Evolutionary conservation across 1,140 invertebrate species (phyloP).

Genomic region (Drosophila orosa): DNA sequence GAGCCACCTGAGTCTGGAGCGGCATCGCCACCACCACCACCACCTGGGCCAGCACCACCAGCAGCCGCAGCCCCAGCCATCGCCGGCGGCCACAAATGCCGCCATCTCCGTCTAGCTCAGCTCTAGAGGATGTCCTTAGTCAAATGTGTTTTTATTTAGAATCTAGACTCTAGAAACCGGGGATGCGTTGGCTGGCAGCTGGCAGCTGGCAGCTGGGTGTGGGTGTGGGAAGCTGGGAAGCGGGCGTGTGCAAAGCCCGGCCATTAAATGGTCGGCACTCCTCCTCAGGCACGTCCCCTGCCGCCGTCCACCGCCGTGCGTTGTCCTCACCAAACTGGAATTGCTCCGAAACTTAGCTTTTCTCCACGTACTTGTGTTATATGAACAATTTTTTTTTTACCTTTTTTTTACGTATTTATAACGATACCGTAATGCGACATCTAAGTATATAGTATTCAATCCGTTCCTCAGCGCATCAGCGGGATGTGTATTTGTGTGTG

Average conservation of each 20-base stretch:
- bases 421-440: constrained; percentile 55
- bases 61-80: constrained; percentile 44
- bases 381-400: constrained; percentile 16
- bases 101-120: constrained; percentile 72
- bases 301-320: not conserved
- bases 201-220: not conserved
- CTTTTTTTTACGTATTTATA: constrained; percentile 32
- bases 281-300: constrained; percentile 6
- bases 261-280: constrained; percentile 43
- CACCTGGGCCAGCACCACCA: constrained; percentile 32
- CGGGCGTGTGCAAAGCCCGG: constrained; percentile 21
- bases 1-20: constrained; percentile 17
- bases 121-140: constrained; percentile 29
- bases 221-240: not conserved
- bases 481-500: constrained; percentile 2
- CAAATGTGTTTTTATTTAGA: constrained; percentile 34
- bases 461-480: constrained; percentile 68
- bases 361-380: constrained; percentile 72
- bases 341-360: constrained; percentile 62
- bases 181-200: not conserved
- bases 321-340: constrained; percentile 31
- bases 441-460: constrained; percentile 76
- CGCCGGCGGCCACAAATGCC: constrained; percentile 61
- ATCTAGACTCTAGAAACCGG: not conserved
- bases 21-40: constrained; percentile 7